Conservation (phyloP, 1,140 invertebrate genomes). For the Psix sp. region DNA sequence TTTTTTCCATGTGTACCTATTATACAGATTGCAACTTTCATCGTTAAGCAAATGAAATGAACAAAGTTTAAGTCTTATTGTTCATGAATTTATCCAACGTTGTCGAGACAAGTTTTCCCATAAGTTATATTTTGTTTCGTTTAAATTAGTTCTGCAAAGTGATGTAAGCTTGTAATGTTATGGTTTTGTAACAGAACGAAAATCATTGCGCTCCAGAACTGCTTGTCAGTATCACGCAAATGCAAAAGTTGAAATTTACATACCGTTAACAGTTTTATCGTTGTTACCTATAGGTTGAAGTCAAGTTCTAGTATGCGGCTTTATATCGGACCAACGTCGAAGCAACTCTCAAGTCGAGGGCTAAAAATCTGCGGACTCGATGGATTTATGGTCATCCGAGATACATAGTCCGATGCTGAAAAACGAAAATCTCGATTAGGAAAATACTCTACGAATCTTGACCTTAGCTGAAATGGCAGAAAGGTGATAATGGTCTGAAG, state of each 20-base stretch:
- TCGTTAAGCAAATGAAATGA: too few species aligned
- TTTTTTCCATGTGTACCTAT: too few species aligned
- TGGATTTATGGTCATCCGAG: constrained; percentile 57
- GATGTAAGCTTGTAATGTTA: constrained; percentile 33
- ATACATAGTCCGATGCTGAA: constrained; percentile 47
- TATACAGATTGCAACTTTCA: too few species aligned
- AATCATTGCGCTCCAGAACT: constrained; percentile 38
- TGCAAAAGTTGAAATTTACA: constrained; percentile 58
- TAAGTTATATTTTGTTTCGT: constrained; percentile 18
- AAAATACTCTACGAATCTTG: constrained; percentile 39
- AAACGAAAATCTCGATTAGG: constrained; percentile 55
- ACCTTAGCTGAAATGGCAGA: constrained; percentile 19
- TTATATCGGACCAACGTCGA: constrained; percentile 29
- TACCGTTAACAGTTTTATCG: constrained; percentile 57
- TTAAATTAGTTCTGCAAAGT: constrained; percentile 29
- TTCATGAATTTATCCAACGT: background rate
- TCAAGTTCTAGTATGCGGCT: constrained; percentile 36
- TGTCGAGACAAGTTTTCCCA: background rate
- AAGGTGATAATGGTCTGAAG: constrained; percentile 19
- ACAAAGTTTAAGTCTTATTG: too few species aligned
- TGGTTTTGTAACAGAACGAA: constrained; percentile 38
- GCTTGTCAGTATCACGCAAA: constrained; percentile 38
- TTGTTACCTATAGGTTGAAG: constrained; percentile 47
- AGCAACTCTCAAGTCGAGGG: constrained; percentile 25
- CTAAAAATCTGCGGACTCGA: constrained; percentile 36